Conservation (phyloP, 2,113 vertebrate species). For the Athene noctua region DNA sequence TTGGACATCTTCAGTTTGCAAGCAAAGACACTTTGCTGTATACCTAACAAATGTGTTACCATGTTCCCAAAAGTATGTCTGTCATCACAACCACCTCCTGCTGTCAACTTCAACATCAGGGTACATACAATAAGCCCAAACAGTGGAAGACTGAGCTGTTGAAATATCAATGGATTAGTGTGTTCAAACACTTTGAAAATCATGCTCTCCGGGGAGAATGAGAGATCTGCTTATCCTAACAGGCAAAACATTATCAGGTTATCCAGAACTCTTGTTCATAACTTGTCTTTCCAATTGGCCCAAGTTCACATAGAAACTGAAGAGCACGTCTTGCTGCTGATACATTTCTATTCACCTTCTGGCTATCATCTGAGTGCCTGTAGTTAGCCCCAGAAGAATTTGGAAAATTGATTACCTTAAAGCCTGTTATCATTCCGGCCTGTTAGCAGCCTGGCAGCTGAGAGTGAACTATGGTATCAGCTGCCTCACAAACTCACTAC, state of each 20-base stretch:
- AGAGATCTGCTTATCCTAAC: background rate
- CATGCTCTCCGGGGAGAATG: background rate
- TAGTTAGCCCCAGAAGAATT: background rate
- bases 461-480: background rate
- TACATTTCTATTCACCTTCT: background rate
- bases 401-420: background rate
- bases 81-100: background rate
- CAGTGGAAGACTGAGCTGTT: background rate
- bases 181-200: background rate
- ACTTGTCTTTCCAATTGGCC: background rate
- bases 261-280: background rate
- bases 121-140: background rate
- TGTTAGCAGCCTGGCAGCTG: background rate
- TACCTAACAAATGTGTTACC: rapidly evolving
- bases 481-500: background rate
- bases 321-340: background rate
- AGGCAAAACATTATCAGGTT: background rate
- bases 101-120: background rate
- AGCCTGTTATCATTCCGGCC: background rate
- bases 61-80: background rate
- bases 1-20: background rate
- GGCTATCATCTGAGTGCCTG: background rate
- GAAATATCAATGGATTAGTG: background rate
- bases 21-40: background rate
- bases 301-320: background rate